Evolutionary conservation across 2,888 invertebrate species (phyloP).

Genomic region (Nebria salina): DNA sequence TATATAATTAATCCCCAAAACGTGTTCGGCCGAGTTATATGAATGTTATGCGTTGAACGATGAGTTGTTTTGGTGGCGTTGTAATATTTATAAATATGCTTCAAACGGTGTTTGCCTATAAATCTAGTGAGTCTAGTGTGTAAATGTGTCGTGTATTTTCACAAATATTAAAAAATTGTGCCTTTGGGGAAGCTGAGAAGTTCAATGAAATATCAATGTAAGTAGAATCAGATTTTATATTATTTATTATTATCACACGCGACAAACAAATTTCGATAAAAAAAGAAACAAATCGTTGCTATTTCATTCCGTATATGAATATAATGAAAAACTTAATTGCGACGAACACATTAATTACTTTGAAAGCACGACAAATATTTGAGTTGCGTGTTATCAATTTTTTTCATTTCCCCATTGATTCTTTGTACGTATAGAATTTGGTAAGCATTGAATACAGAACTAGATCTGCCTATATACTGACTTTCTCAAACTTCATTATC

Average conservation of each 20-base stretch:
- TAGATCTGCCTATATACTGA: neutral
- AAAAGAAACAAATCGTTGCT: neutral
- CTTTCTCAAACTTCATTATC: slow-evolving; percentile 1
- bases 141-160: too few relatives aligned
- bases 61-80: too few relatives aligned
- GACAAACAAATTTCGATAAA: neutral
- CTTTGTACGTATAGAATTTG: neutral
- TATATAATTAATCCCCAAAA: too few relatives aligned
- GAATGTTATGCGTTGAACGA: too few relatives aligned
- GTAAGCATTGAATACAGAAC: neutral
- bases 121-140: too few relatives aligned
- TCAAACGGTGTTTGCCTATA: too few relatives aligned
- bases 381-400: neutral
- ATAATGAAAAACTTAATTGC: neutral
- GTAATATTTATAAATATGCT: too few relatives aligned
- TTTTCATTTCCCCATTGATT: neutral
- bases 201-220: too few relatives aligned
- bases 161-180: too few relatives aligned
- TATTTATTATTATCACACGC: neutral
- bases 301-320: neutral
- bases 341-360: neutral
- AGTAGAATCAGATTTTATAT: neutral
- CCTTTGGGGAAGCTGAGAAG: too few relatives aligned
- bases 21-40: too few relatives aligned
- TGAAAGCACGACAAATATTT: neutral